Evolutionary conservation across 2,113 vertebrate species (phyloP).

Genomic region (Bucco capensis): DNA sequence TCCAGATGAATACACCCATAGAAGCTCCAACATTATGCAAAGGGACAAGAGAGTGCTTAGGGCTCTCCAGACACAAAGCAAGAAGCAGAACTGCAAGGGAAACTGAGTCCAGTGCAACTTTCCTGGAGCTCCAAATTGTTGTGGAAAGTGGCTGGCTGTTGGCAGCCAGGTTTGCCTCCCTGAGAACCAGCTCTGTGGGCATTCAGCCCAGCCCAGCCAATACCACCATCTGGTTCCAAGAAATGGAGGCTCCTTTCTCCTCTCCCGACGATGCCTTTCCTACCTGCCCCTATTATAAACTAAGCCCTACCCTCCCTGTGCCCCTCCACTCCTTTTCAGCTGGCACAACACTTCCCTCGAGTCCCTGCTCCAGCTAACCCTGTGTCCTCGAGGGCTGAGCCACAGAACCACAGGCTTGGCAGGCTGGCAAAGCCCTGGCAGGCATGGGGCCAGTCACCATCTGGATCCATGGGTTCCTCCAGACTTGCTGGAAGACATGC

Average conservation of each 20-base stretch:
- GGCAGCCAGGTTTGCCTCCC: background rate
- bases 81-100: background rate
- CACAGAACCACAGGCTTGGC: background rate
- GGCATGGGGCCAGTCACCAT: background rate
- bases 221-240: background rate
- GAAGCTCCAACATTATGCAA: background rate
- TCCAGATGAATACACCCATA: rapidly evolving
- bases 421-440: background rate
- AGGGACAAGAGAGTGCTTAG: background rate
- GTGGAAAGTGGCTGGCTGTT: rapidly evolving
- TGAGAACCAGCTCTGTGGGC: background rate
- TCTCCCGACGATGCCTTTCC: background rate
- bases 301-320: background rate
- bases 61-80: background rate
- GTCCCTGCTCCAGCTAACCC: background rate
- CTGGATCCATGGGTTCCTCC: background rate
- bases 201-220: background rate
- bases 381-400: rapidly evolving
- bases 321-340: background rate
- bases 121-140: background rate
- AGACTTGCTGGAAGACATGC: background rate
- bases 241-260: background rate
- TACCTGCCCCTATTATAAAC: background rate
- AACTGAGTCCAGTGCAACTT: background rate
- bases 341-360: background rate